These are phyloP conservation scores for Campoletis raptor DNA, from an alignment of 2,888 invertebrate genomes.

Conservation along the genomic window DNA sequence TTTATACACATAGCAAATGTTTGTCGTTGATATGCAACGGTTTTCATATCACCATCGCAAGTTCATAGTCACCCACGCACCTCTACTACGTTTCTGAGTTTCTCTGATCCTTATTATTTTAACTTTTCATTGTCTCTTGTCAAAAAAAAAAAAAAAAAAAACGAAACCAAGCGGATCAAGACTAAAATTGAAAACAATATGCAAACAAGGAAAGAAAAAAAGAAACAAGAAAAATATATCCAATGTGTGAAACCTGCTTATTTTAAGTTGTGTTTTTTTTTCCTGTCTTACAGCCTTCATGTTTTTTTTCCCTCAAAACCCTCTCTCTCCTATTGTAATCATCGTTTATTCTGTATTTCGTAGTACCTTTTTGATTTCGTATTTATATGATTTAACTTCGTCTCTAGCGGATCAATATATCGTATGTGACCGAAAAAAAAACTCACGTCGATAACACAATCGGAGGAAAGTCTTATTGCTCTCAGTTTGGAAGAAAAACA, in stretches of 20 bases:
- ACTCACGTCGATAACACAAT: background rate
- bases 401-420: conserved; percentile 9
- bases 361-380: conserved; percentile 26
- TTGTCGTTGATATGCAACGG: conserved; percentile 19
- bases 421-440: background rate
- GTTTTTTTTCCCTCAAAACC: conserved; percentile 44
- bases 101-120: conserved; percentile 66
- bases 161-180: conserved; percentile 62
- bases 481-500: background rate
- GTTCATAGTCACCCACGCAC: conserved; percentile 49
- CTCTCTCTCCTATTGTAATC: conserved; percentile 19
- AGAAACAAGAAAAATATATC: conserved; percentile 72
- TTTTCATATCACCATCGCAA: conserved; percentile 11
- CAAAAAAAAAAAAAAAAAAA: conserved; percentile 52
- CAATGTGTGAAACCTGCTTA: conserved; percentile 78
- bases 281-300: conserved; percentile 68
- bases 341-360: conserved; percentile 38
- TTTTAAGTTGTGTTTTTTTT: conserved; percentile 77
- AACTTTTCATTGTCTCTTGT: conserved; percentile 54
- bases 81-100: conserved; percentile 27
- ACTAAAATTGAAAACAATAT: conserved; percentile 59
- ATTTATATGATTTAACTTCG: conserved; percentile 42
- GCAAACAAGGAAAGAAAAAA: conserved; percentile 45
- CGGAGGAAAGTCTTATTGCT: background rate
- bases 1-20: conserved; percentile 12